Percentiles rank a stretch among this genome's conserved stretches.
Evolutionary conservation across 2,888 invertebrate genomes (phyloP).

Genomic region (Nomada fucata): DNA sequence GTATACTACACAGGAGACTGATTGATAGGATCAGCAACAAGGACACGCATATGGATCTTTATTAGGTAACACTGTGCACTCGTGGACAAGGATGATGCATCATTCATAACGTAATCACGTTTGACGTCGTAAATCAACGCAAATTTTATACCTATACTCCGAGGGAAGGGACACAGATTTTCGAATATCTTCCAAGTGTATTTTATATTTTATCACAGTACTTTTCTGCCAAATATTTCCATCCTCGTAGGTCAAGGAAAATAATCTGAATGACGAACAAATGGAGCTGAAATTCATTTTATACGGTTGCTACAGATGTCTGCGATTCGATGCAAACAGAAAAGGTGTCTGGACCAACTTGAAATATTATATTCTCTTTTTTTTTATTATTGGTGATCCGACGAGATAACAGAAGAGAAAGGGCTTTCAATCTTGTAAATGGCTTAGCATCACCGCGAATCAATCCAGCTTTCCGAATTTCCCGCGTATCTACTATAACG

Average conservation of each 20-base stretch:
- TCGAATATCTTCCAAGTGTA: too few relatives aligned
- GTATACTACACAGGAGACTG: slow-evolving; percentile 39
- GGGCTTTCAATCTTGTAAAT: slow-evolving; percentile 42
- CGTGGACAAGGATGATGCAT: background rate
- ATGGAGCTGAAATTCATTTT: background rate
- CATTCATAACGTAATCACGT: background rate
- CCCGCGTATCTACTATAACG: background rate
- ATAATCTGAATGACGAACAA: background rate
- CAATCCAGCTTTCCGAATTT: slow-evolving; percentile 24
- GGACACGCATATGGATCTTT: slow-evolving; percentile 14
- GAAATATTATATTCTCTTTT: background rate
- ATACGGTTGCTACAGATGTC: background rate
- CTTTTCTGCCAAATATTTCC: too few relatives aligned
- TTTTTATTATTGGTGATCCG: background rate
- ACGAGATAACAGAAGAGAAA: background rate
- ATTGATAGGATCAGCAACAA: slow-evolving; percentile 40
- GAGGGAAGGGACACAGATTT: too few relatives aligned
- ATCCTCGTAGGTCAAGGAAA: too few relatives aligned
- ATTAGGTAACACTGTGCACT: background rate
- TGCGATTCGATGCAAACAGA: background rate
- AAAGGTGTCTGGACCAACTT: background rate
- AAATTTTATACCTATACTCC: background rate
- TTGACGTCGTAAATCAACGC: background rate
- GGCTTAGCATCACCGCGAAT: slow-evolving; percentile 32
- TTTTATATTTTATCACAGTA: too few relatives aligned